phyloP scores from a whole-genome alignment of 2,113 vertebrate species.

The Daphoenositta chrysoptera region DNA sequence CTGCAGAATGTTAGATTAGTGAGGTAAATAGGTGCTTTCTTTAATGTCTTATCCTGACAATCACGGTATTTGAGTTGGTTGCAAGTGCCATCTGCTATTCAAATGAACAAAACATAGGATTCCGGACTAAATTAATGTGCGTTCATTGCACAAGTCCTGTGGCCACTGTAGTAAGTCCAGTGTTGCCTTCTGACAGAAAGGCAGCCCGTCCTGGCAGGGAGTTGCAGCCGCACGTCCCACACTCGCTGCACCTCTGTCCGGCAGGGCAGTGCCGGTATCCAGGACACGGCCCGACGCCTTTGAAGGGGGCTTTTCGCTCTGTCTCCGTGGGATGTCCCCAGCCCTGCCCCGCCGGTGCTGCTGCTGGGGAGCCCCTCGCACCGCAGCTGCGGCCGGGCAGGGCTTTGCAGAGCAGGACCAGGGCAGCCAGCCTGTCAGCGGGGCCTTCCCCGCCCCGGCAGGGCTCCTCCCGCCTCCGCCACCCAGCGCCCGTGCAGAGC shows the following conservation, averaged over 20 bases:
- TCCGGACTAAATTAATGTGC: neutral
- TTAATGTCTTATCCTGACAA: neutral
- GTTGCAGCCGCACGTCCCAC: fast-evolving
- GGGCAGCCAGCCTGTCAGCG: neutral
- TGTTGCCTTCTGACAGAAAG: neutral
- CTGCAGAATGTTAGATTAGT: neutral
- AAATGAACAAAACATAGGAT: neutral
- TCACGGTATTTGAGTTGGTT: neutral
- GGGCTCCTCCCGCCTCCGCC: fast-evolving
- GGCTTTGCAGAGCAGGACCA: neutral
- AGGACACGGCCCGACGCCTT: fast-evolving
- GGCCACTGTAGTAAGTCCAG: neutral
- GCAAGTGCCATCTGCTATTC: neutral
- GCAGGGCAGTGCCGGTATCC: fast-evolving
- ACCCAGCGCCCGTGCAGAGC: neutral
- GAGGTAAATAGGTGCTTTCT: neutral
- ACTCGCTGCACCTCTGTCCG: neutral
- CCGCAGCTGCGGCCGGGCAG: fast-evolving
- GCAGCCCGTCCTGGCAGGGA: neutral
- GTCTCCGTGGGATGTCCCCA: fast-evolving
- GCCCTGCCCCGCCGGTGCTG: fast-evolving
- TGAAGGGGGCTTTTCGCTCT: neutral
- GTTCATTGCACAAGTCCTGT: neutral
- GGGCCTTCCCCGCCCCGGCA: neutral
- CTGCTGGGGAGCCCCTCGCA: neutral